Conservation (phyloP, 2,888 invertebrate genomes). For the Gryllus longicercus region DNA sequence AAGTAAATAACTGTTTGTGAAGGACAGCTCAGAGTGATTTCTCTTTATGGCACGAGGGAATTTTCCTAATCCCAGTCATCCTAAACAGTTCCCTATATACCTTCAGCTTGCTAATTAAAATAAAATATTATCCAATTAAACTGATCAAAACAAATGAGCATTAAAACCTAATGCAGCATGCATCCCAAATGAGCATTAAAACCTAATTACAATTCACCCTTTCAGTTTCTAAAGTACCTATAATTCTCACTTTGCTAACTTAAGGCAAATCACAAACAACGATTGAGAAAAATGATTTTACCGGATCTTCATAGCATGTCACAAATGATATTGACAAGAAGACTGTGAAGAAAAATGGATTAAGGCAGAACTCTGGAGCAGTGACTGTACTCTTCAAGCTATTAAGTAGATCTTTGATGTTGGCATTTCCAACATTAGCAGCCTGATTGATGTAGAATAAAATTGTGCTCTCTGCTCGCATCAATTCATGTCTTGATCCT, state of each 20-base stretch:
- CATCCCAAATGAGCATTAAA: background rate
- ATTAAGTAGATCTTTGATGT: slow-evolving; percentile 50
- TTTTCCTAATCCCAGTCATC: background rate
- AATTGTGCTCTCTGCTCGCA: slow-evolving; percentile 58
- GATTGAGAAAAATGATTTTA: slow-evolving; percentile 4
- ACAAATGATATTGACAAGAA: slow-evolving; percentile 54
- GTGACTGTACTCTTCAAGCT: slow-evolving; percentile 50
- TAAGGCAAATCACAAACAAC: background rate
- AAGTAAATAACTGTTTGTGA: no score
- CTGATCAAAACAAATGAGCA: no score
- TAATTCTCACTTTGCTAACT: background rate
- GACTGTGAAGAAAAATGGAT: slow-evolving; percentile 62
- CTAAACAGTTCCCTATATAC: no score
- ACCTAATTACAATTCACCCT: background rate
- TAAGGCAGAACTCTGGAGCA: slow-evolving; percentile 58
- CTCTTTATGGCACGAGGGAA: background rate
- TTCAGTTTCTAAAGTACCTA: background rate
- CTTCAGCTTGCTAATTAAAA: no score
- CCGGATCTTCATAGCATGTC: slow-evolving; percentile 49
- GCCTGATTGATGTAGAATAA: slow-evolving; percentile 56
- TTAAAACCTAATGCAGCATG: background rate
- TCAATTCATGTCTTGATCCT: background rate
- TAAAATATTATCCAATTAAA: no score
- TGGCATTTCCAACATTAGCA: slow-evolving; percentile 48
- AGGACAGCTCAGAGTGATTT: no score